These are phyloP conservation scores for Lithobates pipiens DNA, from an alignment of 2,797 vertebrate species.

Conservation along the genomic window DNA sequence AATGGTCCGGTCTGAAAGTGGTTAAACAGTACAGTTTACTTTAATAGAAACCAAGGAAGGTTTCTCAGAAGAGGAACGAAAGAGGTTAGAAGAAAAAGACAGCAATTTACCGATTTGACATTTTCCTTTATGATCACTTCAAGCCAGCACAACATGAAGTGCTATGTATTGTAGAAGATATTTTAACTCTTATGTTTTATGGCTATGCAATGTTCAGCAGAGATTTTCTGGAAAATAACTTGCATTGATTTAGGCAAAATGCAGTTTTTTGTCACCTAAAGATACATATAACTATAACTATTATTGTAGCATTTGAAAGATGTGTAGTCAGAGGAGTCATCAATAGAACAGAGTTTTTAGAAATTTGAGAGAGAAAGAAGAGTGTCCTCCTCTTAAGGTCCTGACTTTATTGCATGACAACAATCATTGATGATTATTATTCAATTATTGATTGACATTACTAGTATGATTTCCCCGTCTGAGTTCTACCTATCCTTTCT, in stretches of 20 bases:
- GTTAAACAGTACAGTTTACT: constrained; percentile 59
- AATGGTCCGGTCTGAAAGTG: too few species aligned
- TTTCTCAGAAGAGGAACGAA: constrained; percentile 62
- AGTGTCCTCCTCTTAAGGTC: too few species aligned
- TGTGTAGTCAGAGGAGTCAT: not conserved
- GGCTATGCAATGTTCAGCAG: not conserved
- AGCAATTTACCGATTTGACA: constrained; percentile 68
- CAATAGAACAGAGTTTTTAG: not conserved
- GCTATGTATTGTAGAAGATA: not conserved
- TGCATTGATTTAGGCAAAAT: not conserved
- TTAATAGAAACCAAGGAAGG: constrained; percentile 64
- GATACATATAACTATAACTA: not conserved
- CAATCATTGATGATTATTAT: too few species aligned
- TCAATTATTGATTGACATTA: too few species aligned
- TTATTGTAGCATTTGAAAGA: not conserved
- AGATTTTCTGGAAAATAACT: not conserved
- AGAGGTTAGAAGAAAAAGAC: constrained; percentile 63
- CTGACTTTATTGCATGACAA: too few species aligned
- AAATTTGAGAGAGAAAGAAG: too few species aligned
- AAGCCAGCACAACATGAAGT: constrained; percentile 55
- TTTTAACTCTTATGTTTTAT: constrained; percentile 6
- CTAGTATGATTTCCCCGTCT: too few species aligned
- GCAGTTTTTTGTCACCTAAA: too few species aligned
- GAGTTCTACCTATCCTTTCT: too few species aligned
- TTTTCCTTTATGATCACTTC: constrained; percentile 64